Percentiles rank a stretch among this genome's conserved stretches.
Evolutionary conservation across 1,140 invertebrate genomes (phyloP).

Genomic region (Piezodorus guildinii): DNA sequence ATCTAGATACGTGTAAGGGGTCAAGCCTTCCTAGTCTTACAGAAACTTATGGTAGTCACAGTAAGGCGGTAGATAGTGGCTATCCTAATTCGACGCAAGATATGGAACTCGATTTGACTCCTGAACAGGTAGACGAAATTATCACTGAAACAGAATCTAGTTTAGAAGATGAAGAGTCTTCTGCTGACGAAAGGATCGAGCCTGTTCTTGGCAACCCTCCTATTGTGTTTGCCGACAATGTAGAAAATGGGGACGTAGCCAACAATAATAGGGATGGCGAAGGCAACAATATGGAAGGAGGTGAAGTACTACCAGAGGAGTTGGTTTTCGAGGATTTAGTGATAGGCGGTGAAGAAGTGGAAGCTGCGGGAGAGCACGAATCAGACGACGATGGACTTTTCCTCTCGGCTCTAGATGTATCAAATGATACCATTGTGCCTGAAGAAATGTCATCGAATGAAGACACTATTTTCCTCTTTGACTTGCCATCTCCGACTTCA

Average conservation of each 20-base stretch:
- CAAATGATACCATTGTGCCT: slow-evolving; percentile 1
- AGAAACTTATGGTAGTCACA: slow-evolving; percentile 19
- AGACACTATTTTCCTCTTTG: background rate
- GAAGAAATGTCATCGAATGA: background rate
- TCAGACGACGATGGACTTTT: background rate
- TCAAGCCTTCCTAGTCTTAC: slow-evolving; percentile 2
- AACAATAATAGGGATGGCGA: slow-evolving; percentile 44
- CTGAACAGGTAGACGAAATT: slow-evolving; percentile 30
- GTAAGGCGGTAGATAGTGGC: slow-evolving; percentile 37
- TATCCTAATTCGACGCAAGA: slow-evolving; percentile 40
- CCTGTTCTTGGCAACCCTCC: background rate
- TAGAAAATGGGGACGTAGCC: slow-evolving; percentile 43
- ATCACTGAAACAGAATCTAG: slow-evolving; percentile 27
- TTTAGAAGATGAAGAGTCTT: slow-evolving; percentile 23
- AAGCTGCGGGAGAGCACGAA: background rate
- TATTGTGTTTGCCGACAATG: slow-evolving; percentile 25
- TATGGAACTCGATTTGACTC: slow-evolving; percentile 31
- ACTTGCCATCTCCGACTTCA: too few species aligned
- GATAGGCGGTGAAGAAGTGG: background rate
- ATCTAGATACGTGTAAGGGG: background rate
- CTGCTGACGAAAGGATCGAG: background rate
- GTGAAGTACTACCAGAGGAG: background rate
- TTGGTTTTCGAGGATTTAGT: slow-evolving; percentile 1
- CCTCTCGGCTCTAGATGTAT: slow-evolving; percentile 2
- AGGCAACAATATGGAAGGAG: slow-evolving; percentile 37